Conservation (phyloP, 2,113 vertebrate genomes). For the Neolamprologus cancellatus region DNA sequence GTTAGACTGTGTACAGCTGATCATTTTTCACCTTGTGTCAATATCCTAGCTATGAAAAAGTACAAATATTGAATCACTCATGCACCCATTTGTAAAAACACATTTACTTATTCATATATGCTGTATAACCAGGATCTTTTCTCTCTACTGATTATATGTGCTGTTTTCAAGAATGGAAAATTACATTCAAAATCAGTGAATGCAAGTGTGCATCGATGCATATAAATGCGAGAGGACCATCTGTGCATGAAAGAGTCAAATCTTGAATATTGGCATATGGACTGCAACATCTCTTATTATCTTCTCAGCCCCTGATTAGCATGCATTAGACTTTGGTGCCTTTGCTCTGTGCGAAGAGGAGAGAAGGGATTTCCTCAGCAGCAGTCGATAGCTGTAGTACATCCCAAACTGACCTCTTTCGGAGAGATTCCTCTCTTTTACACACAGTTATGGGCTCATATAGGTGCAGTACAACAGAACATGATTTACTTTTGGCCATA, state of each 20-base stretch:
- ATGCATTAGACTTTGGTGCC: constrained; percentile 30
- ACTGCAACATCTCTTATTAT: constrained; percentile 6
- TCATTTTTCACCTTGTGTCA: background rate
- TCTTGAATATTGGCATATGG: constrained; percentile 2
- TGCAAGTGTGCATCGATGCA: background rate
- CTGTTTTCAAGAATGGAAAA: background rate
- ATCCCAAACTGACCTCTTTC: constrained; percentile 34
- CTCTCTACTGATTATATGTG: background rate
- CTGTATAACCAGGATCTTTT: background rate
- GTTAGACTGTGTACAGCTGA: background rate
- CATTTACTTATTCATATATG: background rate
- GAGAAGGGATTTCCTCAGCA: constrained; percentile 56
- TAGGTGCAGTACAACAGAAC: background rate
- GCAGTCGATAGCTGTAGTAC: constrained; percentile 34
- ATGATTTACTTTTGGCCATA: background rate
- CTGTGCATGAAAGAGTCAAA: background rate
- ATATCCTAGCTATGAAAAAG: background rate
- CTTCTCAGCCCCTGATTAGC: constrained; percentile 42
- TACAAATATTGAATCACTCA: background rate
- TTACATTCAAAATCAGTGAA: background rate
- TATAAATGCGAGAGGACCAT: background rate
- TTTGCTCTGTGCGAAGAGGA: constrained; percentile 13
- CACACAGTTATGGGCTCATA: background rate
- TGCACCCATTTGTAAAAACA: background rate
- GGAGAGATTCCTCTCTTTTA: constrained; percentile 1